Conservation (phyloP, 2,113 vertebrate species). For the Emberiza fucata region DNA sequence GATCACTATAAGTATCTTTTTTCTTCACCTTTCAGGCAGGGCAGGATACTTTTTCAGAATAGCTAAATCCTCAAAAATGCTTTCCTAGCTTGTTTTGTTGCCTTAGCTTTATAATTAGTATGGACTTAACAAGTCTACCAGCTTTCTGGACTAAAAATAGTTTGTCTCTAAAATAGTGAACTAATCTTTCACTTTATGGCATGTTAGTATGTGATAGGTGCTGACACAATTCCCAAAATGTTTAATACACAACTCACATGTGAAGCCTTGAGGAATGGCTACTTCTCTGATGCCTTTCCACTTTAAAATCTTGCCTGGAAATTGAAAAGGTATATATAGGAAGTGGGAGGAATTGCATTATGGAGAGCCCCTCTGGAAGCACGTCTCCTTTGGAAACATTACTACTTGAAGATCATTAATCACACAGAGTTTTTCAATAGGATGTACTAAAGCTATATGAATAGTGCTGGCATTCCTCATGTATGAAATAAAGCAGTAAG, state of each 20-base stretch:
- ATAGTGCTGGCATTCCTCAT: not conserved
- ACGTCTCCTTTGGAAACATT: not conserved
- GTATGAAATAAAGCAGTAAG: not conserved
- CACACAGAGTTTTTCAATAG: not conserved
- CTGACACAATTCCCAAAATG: not conserved
- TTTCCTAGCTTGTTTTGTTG: not conserved
- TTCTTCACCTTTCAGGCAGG: not conserved
- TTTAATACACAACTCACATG: not conserved
- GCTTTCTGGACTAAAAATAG: slow-evolving; percentile 12
- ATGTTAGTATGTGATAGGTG: not conserved
- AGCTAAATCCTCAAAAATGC: not conserved
- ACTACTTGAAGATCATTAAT: not conserved
- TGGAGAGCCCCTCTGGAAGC: not conserved
- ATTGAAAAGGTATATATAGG: not conserved
- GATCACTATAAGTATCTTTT: not conserved
- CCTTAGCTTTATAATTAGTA: not conserved
- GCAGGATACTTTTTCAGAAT: not conserved
- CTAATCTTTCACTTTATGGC: not conserved
- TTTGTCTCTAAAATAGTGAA: not conserved
- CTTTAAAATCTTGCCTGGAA: not conserved
- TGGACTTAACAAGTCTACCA: not conserved
- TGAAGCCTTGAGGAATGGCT: not conserved
- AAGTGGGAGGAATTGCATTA: not conserved
- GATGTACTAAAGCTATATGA: not conserved
- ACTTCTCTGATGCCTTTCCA: not conserved